Percentiles rank a stretch among this genome's conserved stretches.
These are phyloP conservation scores for Scaeva pyrastri DNA, from an alignment of 2,888 invertebrate species.

Conservation along the genomic window DNA sequence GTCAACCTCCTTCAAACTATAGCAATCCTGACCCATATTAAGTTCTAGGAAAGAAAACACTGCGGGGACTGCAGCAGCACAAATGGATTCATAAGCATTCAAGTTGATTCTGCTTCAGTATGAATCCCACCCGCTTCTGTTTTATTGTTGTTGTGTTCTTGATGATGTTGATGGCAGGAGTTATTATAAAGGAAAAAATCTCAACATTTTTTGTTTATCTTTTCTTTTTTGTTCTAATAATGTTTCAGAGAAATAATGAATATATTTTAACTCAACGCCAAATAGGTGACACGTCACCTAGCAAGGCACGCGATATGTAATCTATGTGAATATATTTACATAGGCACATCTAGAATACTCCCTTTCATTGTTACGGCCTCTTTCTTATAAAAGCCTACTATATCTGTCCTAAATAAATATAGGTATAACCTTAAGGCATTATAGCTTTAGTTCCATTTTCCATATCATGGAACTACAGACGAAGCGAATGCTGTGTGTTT, in stretches of 20 bases:
- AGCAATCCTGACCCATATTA: slow-evolving; percentile 29
- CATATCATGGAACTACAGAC: neutral
- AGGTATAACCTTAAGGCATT: slow-evolving; percentile 23
- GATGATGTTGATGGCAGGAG: slow-evolving; percentile 41
- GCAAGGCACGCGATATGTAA: neutral
- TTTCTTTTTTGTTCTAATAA: neutral
- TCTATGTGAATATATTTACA: slow-evolving; percentile 1
- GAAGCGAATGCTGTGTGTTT: neutral
- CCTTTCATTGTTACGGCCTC: neutral
- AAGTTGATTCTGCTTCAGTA: slow-evolving; percentile 7
- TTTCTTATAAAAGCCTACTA: neutral
- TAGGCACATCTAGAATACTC: neutral
- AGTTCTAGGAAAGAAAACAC: slow-evolving; percentile 12
- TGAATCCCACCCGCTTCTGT: neutral
- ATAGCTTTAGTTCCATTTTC: slow-evolving; percentile 3
- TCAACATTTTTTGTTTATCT: slow-evolving; percentile 42
- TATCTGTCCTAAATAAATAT: slow-evolving; percentile 44
- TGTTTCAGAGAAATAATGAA: slow-evolving; percentile 28
- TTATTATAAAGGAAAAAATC: slow-evolving; percentile 50
- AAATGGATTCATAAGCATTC: slow-evolving; percentile 17
- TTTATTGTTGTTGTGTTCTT: slow-evolving; percentile 35
- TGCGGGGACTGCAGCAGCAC: slow-evolving; percentile 18
- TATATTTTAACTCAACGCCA: slow-evolving; percentile 11
- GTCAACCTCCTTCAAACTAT: neutral
- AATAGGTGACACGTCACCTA: slow-evolving; percentile 9